These are phyloP conservation scores for Channallabes apus DNA, from an alignment of 2,797 vertebrate genomes.

Conservation along the genomic window DNA sequence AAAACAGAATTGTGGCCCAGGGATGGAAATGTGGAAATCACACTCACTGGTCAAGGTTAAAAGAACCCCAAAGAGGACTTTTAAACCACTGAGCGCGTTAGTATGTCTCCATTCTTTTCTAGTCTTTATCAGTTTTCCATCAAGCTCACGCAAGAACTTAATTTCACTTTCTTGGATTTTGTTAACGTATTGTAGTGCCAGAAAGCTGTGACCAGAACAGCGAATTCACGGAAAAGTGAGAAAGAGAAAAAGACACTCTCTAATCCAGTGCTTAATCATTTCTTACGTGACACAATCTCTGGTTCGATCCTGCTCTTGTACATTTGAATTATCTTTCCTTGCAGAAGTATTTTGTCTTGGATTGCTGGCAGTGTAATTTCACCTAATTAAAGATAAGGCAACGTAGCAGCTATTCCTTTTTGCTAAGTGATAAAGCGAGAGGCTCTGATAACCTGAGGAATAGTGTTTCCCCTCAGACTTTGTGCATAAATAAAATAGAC, in stretches of 20 bases:
- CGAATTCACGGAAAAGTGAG: conserved; percentile 25
- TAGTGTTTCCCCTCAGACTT: conserved; percentile 24
- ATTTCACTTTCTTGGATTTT: conserved; percentile 8
- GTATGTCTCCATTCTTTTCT: conserved; percentile 4
- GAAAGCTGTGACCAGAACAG: conserved; percentile 1
- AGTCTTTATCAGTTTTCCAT: conserved; percentile 15
- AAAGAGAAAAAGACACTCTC: conserved; percentile 9
- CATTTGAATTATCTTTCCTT: conserved; percentile 44
- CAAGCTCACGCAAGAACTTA: not conserved
- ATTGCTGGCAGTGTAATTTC: conserved; percentile 58
- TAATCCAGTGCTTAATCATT: conserved; percentile 46
- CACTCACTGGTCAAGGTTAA: conserved; percentile 26
- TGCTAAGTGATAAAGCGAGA: conserved; percentile 39
- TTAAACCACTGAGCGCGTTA: conserved; percentile 30
- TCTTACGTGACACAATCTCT: conserved; percentile 25
- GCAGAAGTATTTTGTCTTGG: conserved; percentile 41
- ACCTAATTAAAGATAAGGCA: conserved; percentile 61
- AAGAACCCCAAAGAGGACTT: conserved; percentile 30
- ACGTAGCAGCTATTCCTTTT: conserved; percentile 37
- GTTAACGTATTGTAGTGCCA: conserved; percentile 24
- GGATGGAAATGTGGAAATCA: conserved; percentile 23
- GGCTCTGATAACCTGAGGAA: conserved; percentile 52
- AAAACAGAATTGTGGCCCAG: not conserved
- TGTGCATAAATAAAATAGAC: conserved; percentile 32
- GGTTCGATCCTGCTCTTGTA: conserved; percentile 34